Evolutionary conservation across 2,113 vertebrate species (phyloP).

Genomic region (Todiramphus saurophagus): DNA sequence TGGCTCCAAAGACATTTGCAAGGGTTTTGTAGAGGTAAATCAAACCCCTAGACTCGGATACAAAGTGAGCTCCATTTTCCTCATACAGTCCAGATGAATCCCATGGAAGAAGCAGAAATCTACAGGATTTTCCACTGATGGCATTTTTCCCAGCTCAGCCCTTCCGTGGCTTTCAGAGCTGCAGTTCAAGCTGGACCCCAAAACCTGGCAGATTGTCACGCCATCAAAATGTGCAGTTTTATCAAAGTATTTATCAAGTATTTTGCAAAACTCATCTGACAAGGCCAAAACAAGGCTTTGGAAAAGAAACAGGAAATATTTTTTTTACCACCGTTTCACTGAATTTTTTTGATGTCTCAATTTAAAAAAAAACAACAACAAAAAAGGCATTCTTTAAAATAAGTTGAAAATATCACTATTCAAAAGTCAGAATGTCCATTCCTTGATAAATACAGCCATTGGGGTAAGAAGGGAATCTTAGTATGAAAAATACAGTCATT

Average conservation of each 20-base stretch:
- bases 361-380: background rate
- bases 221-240: background rate
- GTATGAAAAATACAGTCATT: background rate
- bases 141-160: background rate
- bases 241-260: background rate
- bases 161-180: background rate
- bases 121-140: background rate
- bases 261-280: background rate
- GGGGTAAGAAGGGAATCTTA: background rate
- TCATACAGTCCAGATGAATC: background rate
- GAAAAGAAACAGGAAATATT: background rate
- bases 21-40: conserved; percentile 10
- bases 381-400: background rate
- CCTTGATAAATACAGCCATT: background rate
- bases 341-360: background rate
- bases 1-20: conserved; percentile 19
- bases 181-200: background rate
- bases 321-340: background rate
- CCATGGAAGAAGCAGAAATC: conserved; percentile 14
- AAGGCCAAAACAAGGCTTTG: background rate
- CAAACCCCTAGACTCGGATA: conserved; percentile 14
- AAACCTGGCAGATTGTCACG: background rate
- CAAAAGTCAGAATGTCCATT: background rate
- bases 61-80: conserved; percentile 27
- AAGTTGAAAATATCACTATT: background rate